Evolutionary conservation across 2,888 invertebrate genomes (phyloP), one percentile per base, ranked within the genome.

Genomic region (Nasonovia ribisnigri): DNA sequence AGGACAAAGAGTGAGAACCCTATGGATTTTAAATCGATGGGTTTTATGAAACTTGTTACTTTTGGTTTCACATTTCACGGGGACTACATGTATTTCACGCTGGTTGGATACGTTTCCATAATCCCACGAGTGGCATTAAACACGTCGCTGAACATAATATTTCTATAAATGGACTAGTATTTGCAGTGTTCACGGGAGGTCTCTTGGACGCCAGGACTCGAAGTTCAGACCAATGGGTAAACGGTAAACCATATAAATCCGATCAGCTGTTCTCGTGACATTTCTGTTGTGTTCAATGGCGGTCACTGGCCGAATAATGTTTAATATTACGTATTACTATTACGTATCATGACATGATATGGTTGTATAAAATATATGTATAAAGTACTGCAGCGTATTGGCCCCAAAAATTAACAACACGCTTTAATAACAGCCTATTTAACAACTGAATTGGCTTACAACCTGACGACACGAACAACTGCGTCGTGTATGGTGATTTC

Each of bases 361-460:
- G 36, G 16, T 36, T 20, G 20, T 36, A 8, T 36, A 77, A 77
- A 20, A 36, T 6, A 20, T 36, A 54, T 0, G 36, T 77, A 20
- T 3, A 6, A 77, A 36, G 20, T 36, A 36, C 36, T 4, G n/a
- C 16, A 57, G 20, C 8, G 20, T 36, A 20, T 77, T 36, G 20
- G 77, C 36, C 36, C 3, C 77, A 11, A 46, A 86, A 67, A 24
- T 51, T 77, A 84, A 46, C 48, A n/a, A 77, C 77, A 26, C 91
- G 51, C n/a, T 48, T 77, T 77, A 36, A 67, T 67, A n/a, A 92
- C 86, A 48, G 46, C n/a, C 36, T 26, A 87, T 92, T 92, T 91
- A 91, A 57, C 60, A 60, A 60, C 8, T 20, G 36, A 91, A 91
- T 87, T 57, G 46, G 86, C 46, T 87, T 86, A 87, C 60, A 36